Base-by-base conservation (phyloP, 1,140 invertebrate genomes). In the Zaprionus nigranus region DNA sequence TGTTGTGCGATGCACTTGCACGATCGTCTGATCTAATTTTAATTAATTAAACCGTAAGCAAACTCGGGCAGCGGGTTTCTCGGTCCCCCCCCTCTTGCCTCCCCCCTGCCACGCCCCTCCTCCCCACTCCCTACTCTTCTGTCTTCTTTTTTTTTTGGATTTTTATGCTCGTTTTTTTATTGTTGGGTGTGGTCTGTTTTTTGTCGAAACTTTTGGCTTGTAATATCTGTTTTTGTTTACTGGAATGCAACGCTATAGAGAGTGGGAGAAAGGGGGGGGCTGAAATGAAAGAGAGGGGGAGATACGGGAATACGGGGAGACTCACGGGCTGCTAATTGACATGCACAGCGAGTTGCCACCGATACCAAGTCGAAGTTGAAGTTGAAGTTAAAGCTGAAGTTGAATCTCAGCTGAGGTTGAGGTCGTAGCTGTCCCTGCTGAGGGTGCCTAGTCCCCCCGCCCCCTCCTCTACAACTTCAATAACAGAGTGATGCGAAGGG, bases 11-110 rank as follows among this genome's bases (percentile, higher is more conserved):
- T 74, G 71, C 71, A 74, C 71, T 74, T 74, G 64, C 13, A 57
- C n/a, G 71, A 68, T 56, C 64, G 49, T 68, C 70, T 68, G 65
- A 74, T 68, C 65, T 74, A 68, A 74, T 74, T 74, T 68, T 68
- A 74, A 74, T 68, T 68, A 61, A 68, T 74, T 68, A 68, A 74
- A 61, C 57, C 58, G 65, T 68, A 61, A 57, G 22, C 57, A 65
- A 56, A 54, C 20, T 66, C 30, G 38, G 53, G 12, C 61, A 65
- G 53, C 53, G 51, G 17, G 13, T 53, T 54, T 61, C 13, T 2
- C 53, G 7, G 58, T 6, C 38, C 7, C 1, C 12, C 1, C 3
- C n/a, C n/a, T n/a, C n/a, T n/a, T 28, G 0, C 20, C 12, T 3
- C 26, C 17, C n/a, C 1, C 0, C 20, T 17, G 2, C 26, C 20